Evolutionary conservation across 2,797 vertebrate genomes (phyloP).

Genomic region (Sitta carolinensis): DNA sequence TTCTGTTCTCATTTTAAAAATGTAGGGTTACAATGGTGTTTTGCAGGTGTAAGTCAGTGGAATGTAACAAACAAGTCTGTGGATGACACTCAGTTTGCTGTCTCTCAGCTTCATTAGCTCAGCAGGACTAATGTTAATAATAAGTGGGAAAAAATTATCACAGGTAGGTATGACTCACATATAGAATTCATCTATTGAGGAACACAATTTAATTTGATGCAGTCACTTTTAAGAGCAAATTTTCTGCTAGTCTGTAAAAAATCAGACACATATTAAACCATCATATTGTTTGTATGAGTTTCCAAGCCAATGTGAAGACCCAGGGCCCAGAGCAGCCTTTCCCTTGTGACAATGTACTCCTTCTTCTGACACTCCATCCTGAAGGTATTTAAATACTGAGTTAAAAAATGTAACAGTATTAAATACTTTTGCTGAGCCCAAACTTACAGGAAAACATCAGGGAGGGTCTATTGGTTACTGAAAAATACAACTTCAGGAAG

Average conservation of each 20-base stretch:
- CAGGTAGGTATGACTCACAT: background rate
- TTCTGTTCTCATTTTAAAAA: background rate
- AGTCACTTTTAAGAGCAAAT: background rate
- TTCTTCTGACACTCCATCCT: background rate
- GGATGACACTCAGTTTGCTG: background rate
- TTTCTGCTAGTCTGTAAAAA: background rate
- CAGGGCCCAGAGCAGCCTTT: background rate
- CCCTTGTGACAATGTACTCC: background rate
- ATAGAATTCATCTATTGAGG: background rate
- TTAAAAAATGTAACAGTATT: background rate
- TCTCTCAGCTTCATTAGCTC: background rate
- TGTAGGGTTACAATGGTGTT: background rate
- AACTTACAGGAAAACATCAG: background rate
- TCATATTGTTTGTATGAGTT: background rate
- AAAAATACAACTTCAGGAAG: background rate
- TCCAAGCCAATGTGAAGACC: background rate
- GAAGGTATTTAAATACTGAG: background rate
- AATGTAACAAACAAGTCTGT: background rate
- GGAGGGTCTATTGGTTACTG: background rate
- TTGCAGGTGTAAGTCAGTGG: conserved; percentile 16
- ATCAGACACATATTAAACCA: background rate
- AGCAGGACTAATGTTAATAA: conserved; percentile 11
- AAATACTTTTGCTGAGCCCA: background rate
- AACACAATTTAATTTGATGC: background rate
- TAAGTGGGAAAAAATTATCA: background rate